A percentile compares a stretch with the other conserved stretches of the same genome.
Evolutionary conservation across 2,113 vertebrate genomes (phyloP).

Genomic region (Paralichthys olivaceus): DNA sequence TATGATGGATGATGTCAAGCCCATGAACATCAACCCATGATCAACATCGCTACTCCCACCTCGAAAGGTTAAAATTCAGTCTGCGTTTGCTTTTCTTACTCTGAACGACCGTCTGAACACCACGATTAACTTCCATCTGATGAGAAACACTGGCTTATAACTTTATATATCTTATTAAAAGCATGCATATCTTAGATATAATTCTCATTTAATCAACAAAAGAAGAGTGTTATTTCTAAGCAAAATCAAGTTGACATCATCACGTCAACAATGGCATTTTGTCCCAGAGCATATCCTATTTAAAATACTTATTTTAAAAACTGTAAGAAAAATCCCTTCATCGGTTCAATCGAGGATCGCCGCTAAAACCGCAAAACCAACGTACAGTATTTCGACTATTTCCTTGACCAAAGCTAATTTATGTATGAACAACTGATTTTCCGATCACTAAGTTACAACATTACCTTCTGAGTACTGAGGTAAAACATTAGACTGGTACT

Average conservation of each 20-base stretch:
- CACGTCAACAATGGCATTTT: slow-evolving; percentile 76
- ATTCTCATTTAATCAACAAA: slow-evolving; percentile 70
- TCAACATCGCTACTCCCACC: slow-evolving; percentile 45
- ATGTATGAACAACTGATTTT: slow-evolving; percentile 44
- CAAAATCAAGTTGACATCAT: slow-evolving; percentile 68
- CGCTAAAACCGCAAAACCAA: slow-evolving; percentile 39
- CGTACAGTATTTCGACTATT: slow-evolving; percentile 63
- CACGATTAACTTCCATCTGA: slow-evolving; percentile 48
- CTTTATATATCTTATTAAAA: slow-evolving; percentile 78
- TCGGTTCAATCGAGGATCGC: slow-evolving; percentile 55
- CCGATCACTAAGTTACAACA: slow-evolving; percentile 57
- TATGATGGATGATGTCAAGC: slow-evolving; percentile 69
- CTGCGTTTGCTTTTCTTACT: slow-evolving; percentile 24
- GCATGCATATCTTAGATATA: slow-evolving; percentile 85
- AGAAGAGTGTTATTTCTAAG: slow-evolving; percentile 63
- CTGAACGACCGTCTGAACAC: slow-evolving; percentile 30
- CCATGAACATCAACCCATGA: slow-evolving; percentile 52
- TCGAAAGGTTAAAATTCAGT: slow-evolving; percentile 41
- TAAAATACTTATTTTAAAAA: slow-evolving; percentile 76
- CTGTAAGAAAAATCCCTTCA: slow-evolving; percentile 71
- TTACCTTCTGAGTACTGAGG: slow-evolving; percentile 72
- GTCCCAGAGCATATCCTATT: slow-evolving; percentile 78
- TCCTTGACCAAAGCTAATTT: slow-evolving; percentile 37
- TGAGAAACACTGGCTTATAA: slow-evolving; percentile 71
- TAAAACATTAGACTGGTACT: slow-evolving; percentile 66